Conservation (phyloP, 2,113 vertebrate species). For the Catharus bicknelli region DNA sequence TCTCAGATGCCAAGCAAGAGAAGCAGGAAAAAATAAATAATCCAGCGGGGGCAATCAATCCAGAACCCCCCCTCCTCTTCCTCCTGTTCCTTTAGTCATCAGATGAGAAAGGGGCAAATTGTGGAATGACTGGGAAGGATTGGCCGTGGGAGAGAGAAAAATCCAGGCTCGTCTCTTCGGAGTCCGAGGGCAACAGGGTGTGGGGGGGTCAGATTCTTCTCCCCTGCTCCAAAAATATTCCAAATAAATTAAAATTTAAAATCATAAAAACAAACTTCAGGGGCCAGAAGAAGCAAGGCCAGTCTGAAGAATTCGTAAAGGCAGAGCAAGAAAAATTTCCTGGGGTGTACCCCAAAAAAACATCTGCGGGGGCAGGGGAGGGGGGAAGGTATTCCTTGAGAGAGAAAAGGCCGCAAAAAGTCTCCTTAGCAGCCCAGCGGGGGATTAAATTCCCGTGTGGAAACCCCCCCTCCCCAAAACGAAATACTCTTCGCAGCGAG, state of each 20-base stretch:
- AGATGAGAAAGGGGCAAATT: constrained; percentile 55
- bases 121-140: constrained; percentile 59
- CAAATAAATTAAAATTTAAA: constrained; percentile 60
- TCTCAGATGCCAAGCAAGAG: constrained; percentile 48
- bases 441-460: constrained; percentile 26
- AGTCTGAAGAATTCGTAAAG: constrained; percentile 35
- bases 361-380: constrained; percentile 41
- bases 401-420: constrained; percentile 55
- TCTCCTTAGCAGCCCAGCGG: constrained; percentile 18
- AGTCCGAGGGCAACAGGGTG: constrained; percentile 42
- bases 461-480: background rate
- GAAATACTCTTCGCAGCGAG: constrained; percentile 26
- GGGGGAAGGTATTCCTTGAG: constrained; percentile 47
- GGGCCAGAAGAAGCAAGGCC: background rate
- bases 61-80: constrained; percentile 61
- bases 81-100: constrained; percentile 61
- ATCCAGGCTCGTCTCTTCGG: constrained; percentile 55
- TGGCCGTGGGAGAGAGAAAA: constrained; percentile 31
- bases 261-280: constrained; percentile 24
- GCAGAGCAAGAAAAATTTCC: constrained; percentile 11
- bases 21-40: constrained; percentile 56
- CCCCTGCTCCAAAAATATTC: constrained; percentile 46
- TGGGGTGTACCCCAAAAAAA: constrained; percentile 47
- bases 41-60: constrained; percentile 51
- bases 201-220: constrained; percentile 30